phyloP scores from a whole-genome alignment of 1,140 invertebrate genomes.

The Hyles vespertilio region DNA sequence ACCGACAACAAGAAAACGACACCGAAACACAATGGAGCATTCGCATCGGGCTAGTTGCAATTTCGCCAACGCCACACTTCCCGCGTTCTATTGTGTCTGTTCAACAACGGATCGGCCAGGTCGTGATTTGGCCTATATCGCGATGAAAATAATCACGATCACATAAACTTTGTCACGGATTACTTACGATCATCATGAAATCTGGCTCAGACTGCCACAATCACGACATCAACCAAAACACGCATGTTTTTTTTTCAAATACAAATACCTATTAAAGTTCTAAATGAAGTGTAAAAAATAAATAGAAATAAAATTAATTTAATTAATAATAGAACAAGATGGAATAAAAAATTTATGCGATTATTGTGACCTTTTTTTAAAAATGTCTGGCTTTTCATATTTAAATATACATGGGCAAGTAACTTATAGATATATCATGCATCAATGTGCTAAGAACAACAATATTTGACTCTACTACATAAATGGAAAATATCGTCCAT shows the following conservation, averaged over 20 bases:
- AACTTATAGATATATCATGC: too few species aligned
- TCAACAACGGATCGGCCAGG: constrained; percentile 19
- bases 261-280: too few species aligned
- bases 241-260: too few species aligned
- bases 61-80: constrained; percentile 20
- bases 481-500: constrained; percentile 6
- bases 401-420: too few species aligned
- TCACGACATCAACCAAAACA: too few species aligned
- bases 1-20: background rate
- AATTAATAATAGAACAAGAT: too few species aligned
- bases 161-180: constrained; percentile 32
- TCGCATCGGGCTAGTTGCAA: constrained; percentile 10
- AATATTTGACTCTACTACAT: constrained; percentile 2
- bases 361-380: too few species aligned
- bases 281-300: too few species aligned
- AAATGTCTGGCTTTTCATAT: too few species aligned
- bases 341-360: too few species aligned
- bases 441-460: background rate
- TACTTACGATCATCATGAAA: constrained; percentile 13
- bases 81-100: constrained; percentile 22
- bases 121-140: constrained; percentile 39
- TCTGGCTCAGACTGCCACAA: background rate
- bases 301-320: too few species aligned
- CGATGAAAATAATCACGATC: constrained; percentile 49
- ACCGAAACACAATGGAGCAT: background rate